phyloP scores from a whole-genome alignment of 2,888 invertebrate genomes.

The Stenichneumon culpator region DNA sequence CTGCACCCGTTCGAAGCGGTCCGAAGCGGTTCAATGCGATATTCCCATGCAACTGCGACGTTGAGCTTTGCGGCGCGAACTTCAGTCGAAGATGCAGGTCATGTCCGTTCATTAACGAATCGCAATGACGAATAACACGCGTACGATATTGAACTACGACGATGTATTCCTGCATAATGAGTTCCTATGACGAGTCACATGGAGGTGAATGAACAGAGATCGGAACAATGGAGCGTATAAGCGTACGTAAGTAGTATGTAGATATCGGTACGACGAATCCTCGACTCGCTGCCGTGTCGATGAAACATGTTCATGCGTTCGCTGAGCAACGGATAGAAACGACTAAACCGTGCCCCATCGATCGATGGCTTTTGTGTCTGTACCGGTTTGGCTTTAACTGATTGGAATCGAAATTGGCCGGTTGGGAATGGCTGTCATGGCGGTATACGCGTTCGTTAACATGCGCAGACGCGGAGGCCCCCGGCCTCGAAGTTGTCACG shows the following conservation, averaged over 20 bases:
- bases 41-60: neutral
- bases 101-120: constrained; percentile 39
- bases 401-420: constrained; percentile 43
- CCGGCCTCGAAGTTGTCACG: constrained; percentile 48
- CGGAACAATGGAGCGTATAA: constrained; percentile 42
- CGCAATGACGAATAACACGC: constrained; percentile 41
- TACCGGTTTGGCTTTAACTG: neutral
- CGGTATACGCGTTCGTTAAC: constrained; percentile 31
- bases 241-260: constrained; percentile 2
- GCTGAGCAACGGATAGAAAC: constrained; percentile 11
- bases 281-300: constrained; percentile 23
- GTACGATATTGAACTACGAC: constrained; percentile 45
- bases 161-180: constrained; percentile 43
- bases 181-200: constrained; percentile 18
- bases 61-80: neutral
- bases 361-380: constrained; percentile 17
- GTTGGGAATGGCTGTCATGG: neutral
- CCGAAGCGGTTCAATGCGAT: neutral
- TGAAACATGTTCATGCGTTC: constrained; percentile 25
- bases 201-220: constrained; percentile 55
- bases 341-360: constrained; percentile 31
- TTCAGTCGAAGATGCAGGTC: constrained; percentile 8
- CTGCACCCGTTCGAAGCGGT: neutral
- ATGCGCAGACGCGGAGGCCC: constrained; percentile 43
- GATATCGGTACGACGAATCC: constrained; percentile 6